phyloP scores from a whole-genome alignment of 2,113 vertebrate genomes.

The Cnemophilus loriae region DNA sequence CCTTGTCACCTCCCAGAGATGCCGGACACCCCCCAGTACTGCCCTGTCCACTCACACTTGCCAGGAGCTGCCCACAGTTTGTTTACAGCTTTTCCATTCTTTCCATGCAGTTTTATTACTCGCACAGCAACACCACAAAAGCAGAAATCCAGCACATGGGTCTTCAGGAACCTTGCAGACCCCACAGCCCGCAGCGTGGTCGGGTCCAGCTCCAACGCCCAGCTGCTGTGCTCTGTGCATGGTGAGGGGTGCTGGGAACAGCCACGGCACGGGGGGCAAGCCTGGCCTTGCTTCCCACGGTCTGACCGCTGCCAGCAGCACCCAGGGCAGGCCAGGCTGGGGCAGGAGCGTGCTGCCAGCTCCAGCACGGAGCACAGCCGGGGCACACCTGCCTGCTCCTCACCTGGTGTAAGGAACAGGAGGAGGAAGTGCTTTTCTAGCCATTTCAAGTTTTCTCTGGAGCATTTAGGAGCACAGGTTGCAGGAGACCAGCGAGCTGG shows the following conservation, averaged over 20 bases:
- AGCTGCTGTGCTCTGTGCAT: not conserved
- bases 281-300: fast-evolving
- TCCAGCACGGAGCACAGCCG: fast-evolving
- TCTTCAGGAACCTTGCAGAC: fast-evolving
- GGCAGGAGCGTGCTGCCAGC: not conserved
- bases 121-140: fast-evolving
- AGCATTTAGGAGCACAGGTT: not conserved
- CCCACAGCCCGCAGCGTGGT: fast-evolving
- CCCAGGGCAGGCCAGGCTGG: not conserved
- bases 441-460: fast-evolving
- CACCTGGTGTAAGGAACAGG: fast-evolving
- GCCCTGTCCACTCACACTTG: not conserved
- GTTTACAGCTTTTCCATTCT: not conserved
- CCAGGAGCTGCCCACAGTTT: not conserved
- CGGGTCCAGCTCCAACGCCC: too few species aligned
- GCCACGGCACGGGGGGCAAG: not conserved
- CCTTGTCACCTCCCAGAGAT: fast-evolving
- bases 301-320: not conserved
- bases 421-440: not conserved
- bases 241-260: fast-evolving
- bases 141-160: not conserved
- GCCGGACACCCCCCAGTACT: not conserved
- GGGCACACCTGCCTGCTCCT: not conserved
- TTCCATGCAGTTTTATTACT: not conserved
- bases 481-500: fast-evolving